Evolutionary conservation across 2,113 vertebrate species (phyloP).

Genomic region (Sciurus niger): DNA sequence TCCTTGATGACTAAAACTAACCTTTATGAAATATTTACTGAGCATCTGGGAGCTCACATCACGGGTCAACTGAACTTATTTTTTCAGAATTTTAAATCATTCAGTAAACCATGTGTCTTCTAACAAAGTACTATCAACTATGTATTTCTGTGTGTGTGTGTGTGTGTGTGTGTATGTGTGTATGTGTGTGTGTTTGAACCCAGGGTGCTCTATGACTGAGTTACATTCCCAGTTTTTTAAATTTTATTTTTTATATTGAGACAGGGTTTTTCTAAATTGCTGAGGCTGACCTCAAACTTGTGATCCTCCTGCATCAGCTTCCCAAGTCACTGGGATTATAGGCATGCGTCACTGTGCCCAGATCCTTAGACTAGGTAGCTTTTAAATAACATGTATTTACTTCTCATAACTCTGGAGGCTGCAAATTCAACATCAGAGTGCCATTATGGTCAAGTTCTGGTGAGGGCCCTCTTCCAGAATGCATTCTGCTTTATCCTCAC

Average conservation of each 20-base stretch:
- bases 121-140: not conserved
- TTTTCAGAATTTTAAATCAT: conserved; percentile 14
- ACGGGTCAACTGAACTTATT: not conserved
- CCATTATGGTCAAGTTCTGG: not conserved
- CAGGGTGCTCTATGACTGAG: too few species aligned
- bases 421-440: not conserved
- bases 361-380: not conserved
- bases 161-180: too few species aligned
- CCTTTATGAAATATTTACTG: conserved; percentile 27
- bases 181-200: too few species aligned
- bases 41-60: not conserved
- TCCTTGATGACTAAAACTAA: not conserved
- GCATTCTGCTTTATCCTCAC: not conserved
- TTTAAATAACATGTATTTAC: not conserved
- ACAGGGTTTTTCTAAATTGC: too few species aligned
- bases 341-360: too few species aligned
- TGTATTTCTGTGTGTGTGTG: too few species aligned
- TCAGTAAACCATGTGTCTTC: not conserved
- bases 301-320: too few species aligned
- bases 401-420: not conserved
- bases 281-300: too few species aligned
- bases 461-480: too few species aligned
- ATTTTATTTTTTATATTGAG: too few species aligned
- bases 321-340: too few species aligned
- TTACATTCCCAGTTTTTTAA: too few species aligned